Evolutionary conservation across 2,888 invertebrate genomes (phyloP), one percentile per base, ranked within the genome.

Genomic region (Cistogaster globosa): DNA sequence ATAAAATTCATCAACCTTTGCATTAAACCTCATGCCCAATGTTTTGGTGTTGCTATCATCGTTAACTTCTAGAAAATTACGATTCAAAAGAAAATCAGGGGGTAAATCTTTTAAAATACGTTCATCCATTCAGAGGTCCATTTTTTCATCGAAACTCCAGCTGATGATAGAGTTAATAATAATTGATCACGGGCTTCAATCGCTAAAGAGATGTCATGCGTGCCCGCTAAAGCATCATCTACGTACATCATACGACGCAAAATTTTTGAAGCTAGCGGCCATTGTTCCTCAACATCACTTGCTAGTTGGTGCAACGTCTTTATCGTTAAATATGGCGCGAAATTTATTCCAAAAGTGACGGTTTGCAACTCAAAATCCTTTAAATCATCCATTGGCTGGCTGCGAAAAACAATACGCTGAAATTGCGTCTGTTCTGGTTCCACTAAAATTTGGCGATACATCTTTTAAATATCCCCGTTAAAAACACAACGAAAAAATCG

Each of bases 391-490:
- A 20, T 53, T 12, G 6, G 20, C 9, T 53, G 53, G 20, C 20
- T 53, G 18, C 53, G 8, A 20, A 20, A 20, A 53, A 53, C 9
- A 53, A 53, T 53, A 9, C 20, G 20, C 16, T 53, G 53, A 53
- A 20, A 20, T 20, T 18, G 0, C 7, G 53, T 53, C 11, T 53
- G 53, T 8, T 18, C 3, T 3, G 53, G 12, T 11, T 53, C 20
- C 6, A 20, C 53, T 8, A 18, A 20, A 53, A 53, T 20, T 53
- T 53, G 53, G 9, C 38, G 62, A 22, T 45, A 77, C 68, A 67
- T 77, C 36, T 77, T 67, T 5, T 68, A n/a, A 20, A 77, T 68
- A 11, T 68, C 77, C 16, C 68, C 77, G 57, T 68, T 77, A 51
- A 77, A 77, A 22, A 77, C 68, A 51, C 60, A 77, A 16, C n/a